These are phyloP conservation scores for Neoascia interrupta DNA, from an alignment of 2,888 invertebrate species.

Conservation along the genomic window DNA sequence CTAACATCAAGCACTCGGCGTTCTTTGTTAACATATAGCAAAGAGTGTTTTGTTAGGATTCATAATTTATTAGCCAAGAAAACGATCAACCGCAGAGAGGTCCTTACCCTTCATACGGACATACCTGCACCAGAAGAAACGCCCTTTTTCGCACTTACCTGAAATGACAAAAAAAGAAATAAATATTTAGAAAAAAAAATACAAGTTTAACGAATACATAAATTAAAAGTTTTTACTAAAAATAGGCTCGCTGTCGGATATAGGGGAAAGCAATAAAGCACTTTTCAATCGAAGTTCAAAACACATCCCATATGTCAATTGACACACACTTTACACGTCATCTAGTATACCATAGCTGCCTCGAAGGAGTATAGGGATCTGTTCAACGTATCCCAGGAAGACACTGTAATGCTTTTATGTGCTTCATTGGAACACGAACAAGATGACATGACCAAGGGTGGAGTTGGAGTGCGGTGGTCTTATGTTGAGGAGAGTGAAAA, in stretches of 20 bases:
- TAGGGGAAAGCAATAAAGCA: neutral
- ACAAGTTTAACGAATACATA: neutral
- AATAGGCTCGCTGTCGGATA: neutral
- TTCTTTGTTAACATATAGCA: constrained; percentile 36
- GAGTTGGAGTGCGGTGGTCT: no score
- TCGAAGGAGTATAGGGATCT: no score
- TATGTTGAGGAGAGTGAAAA: no score
- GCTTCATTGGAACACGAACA: constrained; percentile 9
- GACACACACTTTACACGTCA: constrained; percentile 50
- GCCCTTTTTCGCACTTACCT: constrained; percentile 32
- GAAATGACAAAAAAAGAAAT: constrained; percentile 21
- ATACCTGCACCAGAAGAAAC: neutral
- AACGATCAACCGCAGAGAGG: neutral
- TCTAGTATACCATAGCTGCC: no score
- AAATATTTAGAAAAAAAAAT: neutral
- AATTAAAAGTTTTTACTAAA: constrained; percentile 1
- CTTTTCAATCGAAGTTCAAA: constrained; percentile 15
- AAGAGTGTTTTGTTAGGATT: constrained; percentile 35
- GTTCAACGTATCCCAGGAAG: no score
- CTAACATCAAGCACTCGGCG: constrained; percentile 49
- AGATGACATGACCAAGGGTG: no score
- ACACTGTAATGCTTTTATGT: constrained; percentile 30
- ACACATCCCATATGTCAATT: constrained; percentile 40
- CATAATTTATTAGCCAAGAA: constrained; percentile 26
- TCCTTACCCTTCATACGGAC: neutral